Base-by-base conservation (phyloP, 2,113 vertebrate genomes). In the Spheniscus mendiculus region DNA sequence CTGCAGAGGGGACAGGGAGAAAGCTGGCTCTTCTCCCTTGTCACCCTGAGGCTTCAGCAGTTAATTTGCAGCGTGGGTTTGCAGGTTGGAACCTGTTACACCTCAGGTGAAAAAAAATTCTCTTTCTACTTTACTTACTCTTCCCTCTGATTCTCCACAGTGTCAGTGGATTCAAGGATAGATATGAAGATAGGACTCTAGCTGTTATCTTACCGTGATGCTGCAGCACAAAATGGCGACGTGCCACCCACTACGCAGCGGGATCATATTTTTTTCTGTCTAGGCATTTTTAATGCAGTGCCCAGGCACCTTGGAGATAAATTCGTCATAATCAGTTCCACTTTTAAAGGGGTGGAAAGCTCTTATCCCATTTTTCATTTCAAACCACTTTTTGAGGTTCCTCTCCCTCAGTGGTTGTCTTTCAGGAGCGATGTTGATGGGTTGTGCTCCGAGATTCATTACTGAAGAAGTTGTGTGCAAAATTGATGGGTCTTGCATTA, bases 401-500 rank as follows among this genome's bases (percentile, higher is more conserved):
- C 62, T 73, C 67, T 87, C 4, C 38, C 47, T 70, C 87, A 23
- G 74, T 62, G 42, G 40, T 15, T 62, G 58, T 93, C 78, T 90
- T 96, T 72, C 84, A 95, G 66, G 53, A 80, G 66, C 50, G 58
- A 16, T 6, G 32, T 38, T 95, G 53, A 89, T 42, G 81, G 69
- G 44, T 29, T 89, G 52, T 30, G 56, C 84, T 93, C 62, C 2
- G 2, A 79, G 74, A 93, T 88, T 97, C 93, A 89, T 96, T 89
- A 87, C 84, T 29, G 53, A 86, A 91, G 83, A 96, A 77, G 38
- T 15, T 5, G 2, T 91, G 81, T 58, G 71, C 71, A 72, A 67
- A 95, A 96, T 83, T 85, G 91, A 94, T 94, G 84, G 78, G 74
- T 94, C 89, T 87, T 50, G 62, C 40, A 52, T 63, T 88, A 50